Base-by-base conservation (phyloP, 2,888 invertebrate genomes). In the Watsonalla cultraria region DNA sequence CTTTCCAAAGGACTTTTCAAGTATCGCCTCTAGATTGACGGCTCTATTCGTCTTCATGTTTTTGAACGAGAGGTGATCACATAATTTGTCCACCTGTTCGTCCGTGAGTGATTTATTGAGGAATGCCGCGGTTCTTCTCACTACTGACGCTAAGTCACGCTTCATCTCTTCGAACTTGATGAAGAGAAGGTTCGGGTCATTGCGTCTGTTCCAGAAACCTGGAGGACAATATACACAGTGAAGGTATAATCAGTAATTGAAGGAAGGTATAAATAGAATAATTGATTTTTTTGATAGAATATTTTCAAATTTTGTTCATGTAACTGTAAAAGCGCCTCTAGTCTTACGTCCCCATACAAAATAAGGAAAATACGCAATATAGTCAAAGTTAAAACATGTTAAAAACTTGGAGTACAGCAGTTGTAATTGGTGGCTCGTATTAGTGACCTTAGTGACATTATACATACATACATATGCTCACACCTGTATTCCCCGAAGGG, bases 111-210 rank as follows among this genome's bases (percentile, higher is more conserved):
- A 76, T 73, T 95, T 95, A 6, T 92, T 92, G 14, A 97, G 84
- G 76, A 97, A 97, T 5, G 87, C 72, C 0, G 96, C 95, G 24
- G 97, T 94, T 72, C 92, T 92, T 35, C 91, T 82, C 7, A 97
- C 92, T 0, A 93, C 93, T 0, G 90, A 90, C 0, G 92, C 88
- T 15, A 96, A 91, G 78, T 98, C 94, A 52, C 87, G 91, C 69
- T 95, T 95, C 93, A 97, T 94, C 56, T 96, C 95, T 85, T 97
- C 97, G 72, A 96, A 97, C 66, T 94, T 95, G 49, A 97, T 86
- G 76, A 96, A 95, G 7, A 96, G 86, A 2, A 97, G 84, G 70
- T 96, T 96, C 0, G 93, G 88, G 52, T 95, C 94, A 64, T 94
- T 77, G 15, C 94, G 92, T 49, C 92, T 90, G 54, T 93, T 92